phyloP scores from a whole-genome alignment of 2,888 invertebrate genomes.

The Stomorhina lunata region DNA sequence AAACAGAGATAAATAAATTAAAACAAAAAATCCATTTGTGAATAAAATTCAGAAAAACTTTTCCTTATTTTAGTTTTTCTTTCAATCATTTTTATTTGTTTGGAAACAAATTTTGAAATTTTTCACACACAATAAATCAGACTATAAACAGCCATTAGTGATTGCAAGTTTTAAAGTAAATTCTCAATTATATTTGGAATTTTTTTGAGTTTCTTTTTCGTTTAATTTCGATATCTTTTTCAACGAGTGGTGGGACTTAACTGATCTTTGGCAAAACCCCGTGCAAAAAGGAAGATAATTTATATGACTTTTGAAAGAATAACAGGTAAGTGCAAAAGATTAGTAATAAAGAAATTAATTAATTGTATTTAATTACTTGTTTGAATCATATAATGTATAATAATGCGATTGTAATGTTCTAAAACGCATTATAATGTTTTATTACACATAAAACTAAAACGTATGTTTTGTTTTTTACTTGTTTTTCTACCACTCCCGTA shows the following conservation, averaged over 20 bases:
- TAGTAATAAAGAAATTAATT: too few relatives aligned
- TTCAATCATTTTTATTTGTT: neutral
- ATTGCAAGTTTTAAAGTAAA: neutral
- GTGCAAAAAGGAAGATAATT: conserved; percentile 82
- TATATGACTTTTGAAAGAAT: conserved; percentile 98
- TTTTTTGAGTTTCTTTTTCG: conserved; percentile 23
- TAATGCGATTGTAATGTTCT: too few relatives aligned
- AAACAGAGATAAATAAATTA: conserved; percentile 22
- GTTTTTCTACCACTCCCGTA: too few relatives aligned
- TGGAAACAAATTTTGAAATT: neutral
- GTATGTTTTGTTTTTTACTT: too few relatives aligned
- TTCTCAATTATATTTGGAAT: neutral
- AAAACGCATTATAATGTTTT: too few relatives aligned
- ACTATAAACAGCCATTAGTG: neutral
- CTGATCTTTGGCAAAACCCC: conserved; percentile 75
- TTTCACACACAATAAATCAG: neutral
- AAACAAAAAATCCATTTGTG: neutral
- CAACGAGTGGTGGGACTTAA: conserved; percentile 75
- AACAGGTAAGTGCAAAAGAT: conserved; percentile 86
- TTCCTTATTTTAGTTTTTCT: neutral
- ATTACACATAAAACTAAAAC: too few relatives aligned
- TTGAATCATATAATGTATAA: too few relatives aligned
- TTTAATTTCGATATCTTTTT: conserved; percentile 13
- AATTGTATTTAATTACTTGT: neutral
- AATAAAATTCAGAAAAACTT: conserved; percentile 9